Conservation (phyloP, 2,888 invertebrate genomes). For the Ditula angustiorana region DNA sequence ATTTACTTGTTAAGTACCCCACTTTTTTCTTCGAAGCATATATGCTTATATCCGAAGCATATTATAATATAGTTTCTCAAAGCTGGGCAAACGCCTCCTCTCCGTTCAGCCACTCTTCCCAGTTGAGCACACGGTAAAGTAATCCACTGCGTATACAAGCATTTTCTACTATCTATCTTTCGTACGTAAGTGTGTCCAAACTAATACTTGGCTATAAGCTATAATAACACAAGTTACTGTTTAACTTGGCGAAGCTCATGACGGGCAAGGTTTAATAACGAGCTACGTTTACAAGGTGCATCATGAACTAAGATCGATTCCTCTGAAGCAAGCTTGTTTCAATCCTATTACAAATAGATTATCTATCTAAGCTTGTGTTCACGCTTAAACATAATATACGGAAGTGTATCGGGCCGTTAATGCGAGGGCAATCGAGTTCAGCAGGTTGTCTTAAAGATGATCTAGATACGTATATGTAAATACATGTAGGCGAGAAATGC, state of each 20-base stretch:
- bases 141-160: too few species aligned
- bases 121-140: too few species aligned
- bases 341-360: constrained; percentile 31
- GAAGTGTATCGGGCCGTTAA: background rate
- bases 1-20: too few species aligned
- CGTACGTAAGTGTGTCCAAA: too few species aligned
- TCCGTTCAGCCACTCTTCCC: too few species aligned
- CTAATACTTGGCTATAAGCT: background rate
- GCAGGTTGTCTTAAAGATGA: background rate
- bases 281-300: constrained; percentile 23
- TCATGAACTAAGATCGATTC: constrained; percentile 21
- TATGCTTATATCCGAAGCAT: too few species aligned
- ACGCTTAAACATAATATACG: background rate
- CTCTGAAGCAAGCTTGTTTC: constrained; percentile 20
- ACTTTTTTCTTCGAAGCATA: too few species aligned
- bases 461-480: background rate
- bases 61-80: too few species aligned
- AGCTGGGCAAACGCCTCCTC: too few species aligned
- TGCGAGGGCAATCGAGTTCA: background rate
- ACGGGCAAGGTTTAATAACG: constrained; percentile 4
- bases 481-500: background rate
- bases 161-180: too few species aligned
- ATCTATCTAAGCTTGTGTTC: constrained; percentile 2
- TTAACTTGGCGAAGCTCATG: constrained; percentile 6
- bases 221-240: background rate